These are phyloP conservation scores for Yoshiicerus persimilis DNA, from an alignment of 1,140 invertebrate species.

Conservation along the genomic window DNA sequence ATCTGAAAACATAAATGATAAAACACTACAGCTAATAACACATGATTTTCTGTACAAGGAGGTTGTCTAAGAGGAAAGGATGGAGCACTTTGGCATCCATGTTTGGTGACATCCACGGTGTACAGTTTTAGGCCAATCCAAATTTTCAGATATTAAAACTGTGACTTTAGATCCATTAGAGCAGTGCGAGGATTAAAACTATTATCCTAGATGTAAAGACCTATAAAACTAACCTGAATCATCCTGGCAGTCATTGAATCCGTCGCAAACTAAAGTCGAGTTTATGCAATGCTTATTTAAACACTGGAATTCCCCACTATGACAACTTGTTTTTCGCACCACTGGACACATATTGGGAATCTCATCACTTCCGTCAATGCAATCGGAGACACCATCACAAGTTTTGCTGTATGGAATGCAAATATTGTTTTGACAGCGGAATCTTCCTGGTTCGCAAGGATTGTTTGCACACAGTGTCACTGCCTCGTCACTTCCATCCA, in stretches of 20 bases:
- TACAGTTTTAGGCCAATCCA: slow-evolving; percentile 78
- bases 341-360: slow-evolving; percentile 51
- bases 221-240: too few species aligned
- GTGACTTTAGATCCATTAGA: slow-evolving; percentile 66
- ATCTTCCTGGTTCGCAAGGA: slow-evolving; percentile 53
- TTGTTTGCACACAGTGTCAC: slow-evolving; percentile 51
- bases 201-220: too few species aligned
- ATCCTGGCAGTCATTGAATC: slow-evolving; percentile 44
- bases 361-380: slow-evolving; percentile 65
- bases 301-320: slow-evolving; percentile 62
- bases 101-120: too few species aligned
- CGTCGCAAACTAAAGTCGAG: slow-evolving; percentile 61
- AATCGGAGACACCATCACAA: slow-evolving; percentile 70
- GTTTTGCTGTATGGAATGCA: slow-evolving; percentile 56
- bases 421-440: slow-evolving; percentile 56
- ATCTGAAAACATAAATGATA: not conserved
- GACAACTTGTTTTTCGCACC: slow-evolving; percentile 29
- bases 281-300: slow-evolving; percentile 70
- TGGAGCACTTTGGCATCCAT: slow-evolving; percentile 86
- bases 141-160: slow-evolving; percentile 59
- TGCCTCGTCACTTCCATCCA: slow-evolving; percentile 63
- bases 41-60: slow-evolving; percentile 52
- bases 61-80: slow-evolving; percentile 73
- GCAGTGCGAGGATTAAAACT: too few species aligned
- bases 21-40: not conserved